Evolutionary conservation across 1,140 invertebrate genomes (phyloP).

Genomic region (Cydia strobilella): DNA sequence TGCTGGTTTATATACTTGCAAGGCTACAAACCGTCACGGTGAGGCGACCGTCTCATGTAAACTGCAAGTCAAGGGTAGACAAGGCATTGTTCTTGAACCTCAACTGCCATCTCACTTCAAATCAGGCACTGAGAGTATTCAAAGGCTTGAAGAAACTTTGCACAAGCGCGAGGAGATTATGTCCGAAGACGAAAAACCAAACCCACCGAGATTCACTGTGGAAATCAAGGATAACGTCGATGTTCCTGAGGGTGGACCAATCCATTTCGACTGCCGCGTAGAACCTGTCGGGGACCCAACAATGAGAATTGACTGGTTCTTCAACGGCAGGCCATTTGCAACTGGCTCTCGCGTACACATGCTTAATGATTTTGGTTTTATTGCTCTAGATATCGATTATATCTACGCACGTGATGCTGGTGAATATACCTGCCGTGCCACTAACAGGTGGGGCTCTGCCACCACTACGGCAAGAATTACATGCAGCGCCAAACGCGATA

Average conservation of each 20-base stretch:
- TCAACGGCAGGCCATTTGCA: constrained; percentile 93
- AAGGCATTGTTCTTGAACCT: constrained; percentile 94
- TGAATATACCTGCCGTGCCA: constrained; percentile 91
- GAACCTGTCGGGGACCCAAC: constrained; percentile 92
- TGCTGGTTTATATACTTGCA: constrained; percentile 94
- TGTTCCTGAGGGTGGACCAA: constrained; percentile 91
- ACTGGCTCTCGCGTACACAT: constrained; percentile 94
- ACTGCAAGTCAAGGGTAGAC: constrained; percentile 90
- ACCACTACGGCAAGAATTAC: constrained; percentile 91
- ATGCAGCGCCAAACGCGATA: constrained; percentile 91
- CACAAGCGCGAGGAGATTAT: constrained; percentile 92
- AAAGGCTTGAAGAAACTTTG: constrained; percentile 93
- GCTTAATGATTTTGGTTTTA: constrained; percentile 97
- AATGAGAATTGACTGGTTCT: constrained; percentile 97
- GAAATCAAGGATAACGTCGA: constrained; percentile 92
- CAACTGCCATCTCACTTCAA: constrained; percentile 93
- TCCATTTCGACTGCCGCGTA: constrained; percentile 95
- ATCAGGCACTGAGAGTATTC: constrained; percentile 92
- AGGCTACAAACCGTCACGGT: constrained; percentile 94
- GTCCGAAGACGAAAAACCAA: constrained; percentile 90
- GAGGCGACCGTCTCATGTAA: constrained; percentile 93
- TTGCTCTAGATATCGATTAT: constrained; percentile 94
- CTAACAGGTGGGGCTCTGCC: constrained; percentile 92
- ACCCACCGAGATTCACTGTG: constrained; percentile 91
- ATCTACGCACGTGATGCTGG: constrained; percentile 93